Base-by-base conservation (phyloP, 2,888 invertebrate genomes). In the Pseudococcus jackbeardsleyi region DNA sequence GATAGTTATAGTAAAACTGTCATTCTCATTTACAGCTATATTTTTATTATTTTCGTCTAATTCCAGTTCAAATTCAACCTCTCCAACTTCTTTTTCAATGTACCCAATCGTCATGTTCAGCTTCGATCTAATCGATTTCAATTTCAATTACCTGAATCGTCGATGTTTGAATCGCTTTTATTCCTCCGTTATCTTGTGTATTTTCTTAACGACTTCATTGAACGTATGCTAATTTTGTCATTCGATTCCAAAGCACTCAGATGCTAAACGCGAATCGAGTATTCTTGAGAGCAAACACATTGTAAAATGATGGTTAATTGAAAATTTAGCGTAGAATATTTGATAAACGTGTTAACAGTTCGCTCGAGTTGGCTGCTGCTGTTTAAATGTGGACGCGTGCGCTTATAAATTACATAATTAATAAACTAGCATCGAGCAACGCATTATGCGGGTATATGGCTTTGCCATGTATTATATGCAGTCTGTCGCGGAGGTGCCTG, bases 401-500 rank as follows among this genome's bases (percentile, higher is more conserved):
- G 87, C 87, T 87, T 87, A 87, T 87, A 87, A 87, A 87, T 87
- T 87, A 87, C 79, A 77, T 87, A 87, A 87, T 87, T 87, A 87
- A 87, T 87, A 87, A 87, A 87, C 87, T 50, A 87, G 33, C 87
- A 87, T 54, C 72, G 33, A 68, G 64, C 22, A 50, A 82, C 77
- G 77, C 82, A 50, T 87, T 87, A 87, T 87, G 87, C 87, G 87
- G 87, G 87, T 82, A 87, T 87, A 46, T 46, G 72, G 87, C 72
- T 87, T 87, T 79, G 11, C 7, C 68, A 22, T 68, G 68, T 68
- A 68, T 68, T 46, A 46, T 46, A 46, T 11, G 26, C 1, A 26
- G 19, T 26, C 9, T 68, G 19, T 68, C 12, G 12, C 12, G 12
- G 12, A 15, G 17, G 17, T 54, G 17, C 54, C 54, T 54, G 11